Base-by-base conservation (phyloP, 2,888 invertebrate genomes). In the Luperina nickerlii region DNA sequence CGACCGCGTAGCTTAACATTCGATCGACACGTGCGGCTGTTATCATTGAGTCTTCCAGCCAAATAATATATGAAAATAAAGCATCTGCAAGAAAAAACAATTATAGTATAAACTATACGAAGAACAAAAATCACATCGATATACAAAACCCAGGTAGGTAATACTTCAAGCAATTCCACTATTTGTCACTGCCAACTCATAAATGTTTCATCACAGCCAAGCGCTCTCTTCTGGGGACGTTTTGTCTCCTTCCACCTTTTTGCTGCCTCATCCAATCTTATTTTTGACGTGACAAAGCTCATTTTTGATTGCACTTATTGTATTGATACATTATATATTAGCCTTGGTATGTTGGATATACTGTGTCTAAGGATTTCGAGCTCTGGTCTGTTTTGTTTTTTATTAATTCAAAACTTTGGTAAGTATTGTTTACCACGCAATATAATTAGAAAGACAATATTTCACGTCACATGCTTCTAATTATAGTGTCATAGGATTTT, bases 141-240 rank as follows among this genome's bases (percentile, higher is more conserved):
- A 82, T 74, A 76, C 70, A 73, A 63, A 73, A 76, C 79, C n/a
- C n/a, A 38, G 63, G 75, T 60, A 78, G 74, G 81, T 75, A 84
- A 88, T 86, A 85, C 82, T 88, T 84, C 78, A 80, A 78, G 77
- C 79, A 80, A 73, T 85, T 81, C 88, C 73, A 78, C 88, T 88
- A 89, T 90, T 89, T 89, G 90, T 90, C 90, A 83, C 86, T 65
- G 88, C 76, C 83, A 74, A 67, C 90, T 89, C 88, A 89, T 89
- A 90, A 90, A 89, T 89, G 90, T 89, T 89, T 89, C 90, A 89
- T 89, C 89, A 81, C 90, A 62, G 70, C 60, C 70, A 54, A 76
- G 74, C 79, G 51, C 77, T 69, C 81, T 89, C 90, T 89, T 85
- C 27, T 18, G 90, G 84, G 88, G 48, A 79, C 83, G 76, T 90